A percentile compares a stretch with the other conserved stretches of the same genome.
Conservation (phyloP, 2,797 vertebrate species). For the Sitta carolinensis region DNA sequence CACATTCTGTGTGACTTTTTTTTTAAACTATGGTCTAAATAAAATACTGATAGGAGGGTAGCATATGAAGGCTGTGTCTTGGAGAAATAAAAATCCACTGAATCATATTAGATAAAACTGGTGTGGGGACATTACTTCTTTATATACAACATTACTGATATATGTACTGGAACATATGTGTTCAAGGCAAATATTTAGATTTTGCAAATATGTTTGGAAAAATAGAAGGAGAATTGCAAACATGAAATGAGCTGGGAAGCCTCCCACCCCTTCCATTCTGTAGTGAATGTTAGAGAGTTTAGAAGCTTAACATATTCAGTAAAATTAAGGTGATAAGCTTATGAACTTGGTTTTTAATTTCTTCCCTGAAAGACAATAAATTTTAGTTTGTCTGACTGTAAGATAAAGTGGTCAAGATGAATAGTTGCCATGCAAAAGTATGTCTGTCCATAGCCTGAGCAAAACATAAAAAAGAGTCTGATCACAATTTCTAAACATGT, state of each 20-base stretch:
- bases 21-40: not conserved
- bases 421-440: not conserved
- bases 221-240: not conserved
- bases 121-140: not conserved
- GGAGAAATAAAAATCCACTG: not conserved
- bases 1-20: not conserved
- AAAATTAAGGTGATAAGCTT: not conserved
- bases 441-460: not conserved
- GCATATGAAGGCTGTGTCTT: not conserved
- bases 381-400: not conserved
- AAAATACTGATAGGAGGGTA: not conserved
- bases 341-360: not conserved
- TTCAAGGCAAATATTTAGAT: not conserved
- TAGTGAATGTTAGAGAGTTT: not conserved
- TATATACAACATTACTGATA: not conserved
- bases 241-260: not conserved
- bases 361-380: not conserved
- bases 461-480: not conserved
- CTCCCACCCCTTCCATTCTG: not conserved
- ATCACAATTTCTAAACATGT: not conserved
- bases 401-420: not conserved
- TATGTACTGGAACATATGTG: not conserved
- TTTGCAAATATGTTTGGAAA: not conserved
- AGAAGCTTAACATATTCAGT: not conserved
- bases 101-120: not conserved